Base-by-base conservation (phyloP, 2,113 vertebrate genomes). In the Myxocyprinus asiaticus region DNA sequence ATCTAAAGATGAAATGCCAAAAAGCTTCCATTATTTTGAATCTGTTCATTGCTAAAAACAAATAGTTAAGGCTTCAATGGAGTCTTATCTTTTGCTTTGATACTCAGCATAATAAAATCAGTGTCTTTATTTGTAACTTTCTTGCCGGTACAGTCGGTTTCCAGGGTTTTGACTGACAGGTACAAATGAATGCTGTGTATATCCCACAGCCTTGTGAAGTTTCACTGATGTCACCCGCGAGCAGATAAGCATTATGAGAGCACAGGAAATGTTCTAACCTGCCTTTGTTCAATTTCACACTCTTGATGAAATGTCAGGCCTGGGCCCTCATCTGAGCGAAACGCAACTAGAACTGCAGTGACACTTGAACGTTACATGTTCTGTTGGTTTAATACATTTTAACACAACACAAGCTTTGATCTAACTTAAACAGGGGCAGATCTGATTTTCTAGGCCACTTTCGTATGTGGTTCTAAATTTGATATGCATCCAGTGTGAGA, bases 181-280 rank as follows among this genome's bases (percentile, higher is more conserved):
- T 90, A 89, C 91, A 90, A 92, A 91, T 89, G 86, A 90, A 85
- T 86, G 87, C 77, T 83, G 62, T 90, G 88, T 90, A 88, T 85
- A 85, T 89, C 83, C 87, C 14, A 3, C 44, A 83, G 76, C 66
- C 75, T 85, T 83, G 33, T 78, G 68, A 87, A 72, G 79, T 65
- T 7, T 47, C 50, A 79, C 83, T 77, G 70, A 5, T 84, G 85
- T 83, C 82, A 68, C 81, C 83, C 4, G 56, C 59, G 66, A 68
- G 72, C 62, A 80, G 63, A 83, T 79, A 82, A 76, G 11, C 78
- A 75, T 79, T 71, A 80, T 53, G 56, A 69, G 44, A 61, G 22
- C 22, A 33, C 22, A 33, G 50, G 59, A 76, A 79, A 73, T 50
- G 76, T 83, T 86, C 84, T 63, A 81, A 84, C 77, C 70, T 84